phyloP scores from a whole-genome alignment of 2,888 invertebrate species.

The Unio pictorum region DNA sequence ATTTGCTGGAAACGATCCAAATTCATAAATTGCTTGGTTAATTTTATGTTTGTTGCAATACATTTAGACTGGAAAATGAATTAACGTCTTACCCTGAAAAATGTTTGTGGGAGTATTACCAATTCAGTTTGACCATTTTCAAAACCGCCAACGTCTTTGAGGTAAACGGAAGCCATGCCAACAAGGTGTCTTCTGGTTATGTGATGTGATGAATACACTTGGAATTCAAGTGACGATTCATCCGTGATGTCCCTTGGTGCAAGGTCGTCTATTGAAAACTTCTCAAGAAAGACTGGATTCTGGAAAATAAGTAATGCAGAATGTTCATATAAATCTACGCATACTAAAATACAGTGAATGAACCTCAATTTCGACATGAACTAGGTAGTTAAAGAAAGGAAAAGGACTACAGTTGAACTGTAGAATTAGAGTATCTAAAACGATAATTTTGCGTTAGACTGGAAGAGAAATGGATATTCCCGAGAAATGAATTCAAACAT shows the following conservation, averaged over 20 bases:
- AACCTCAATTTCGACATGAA: too few relatives aligned
- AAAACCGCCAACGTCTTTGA: slow-evolving; percentile 53
- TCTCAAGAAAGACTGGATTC: slow-evolving; percentile 64
- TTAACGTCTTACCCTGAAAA: slow-evolving; percentile 53
- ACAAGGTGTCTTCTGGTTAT: slow-evolving; percentile 62
- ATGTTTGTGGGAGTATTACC: slow-evolving; percentile 60
- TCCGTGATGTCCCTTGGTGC: slow-evolving; percentile 52
- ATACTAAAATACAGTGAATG: too few relatives aligned
- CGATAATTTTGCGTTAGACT: too few relatives aligned
- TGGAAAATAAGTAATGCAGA: slow-evolving; percentile 19
- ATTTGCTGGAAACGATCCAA: too few relatives aligned
- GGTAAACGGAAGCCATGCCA: slow-evolving; percentile 57
- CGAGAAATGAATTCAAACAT: too few relatives aligned
- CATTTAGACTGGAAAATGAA: background rate
- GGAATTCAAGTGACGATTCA: slow-evolving; percentile 60
- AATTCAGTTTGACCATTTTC: slow-evolving; percentile 59
- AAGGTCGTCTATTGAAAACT: slow-evolving; percentile 60
- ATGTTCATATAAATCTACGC: too few relatives aligned
- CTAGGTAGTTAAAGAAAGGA: too few relatives aligned
- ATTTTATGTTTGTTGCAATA: too few relatives aligned
- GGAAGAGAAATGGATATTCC: too few relatives aligned
- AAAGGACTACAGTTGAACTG: too few relatives aligned
- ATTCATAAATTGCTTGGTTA: too few relatives aligned
- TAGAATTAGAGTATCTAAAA: too few relatives aligned
- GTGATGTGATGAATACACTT: slow-evolving; percentile 64